A percentile compares a stretch with the other conserved stretches of the same genome.
Conservation (phyloP, 2,113 vertebrate genomes). For the Mastomys coucha region DNA sequence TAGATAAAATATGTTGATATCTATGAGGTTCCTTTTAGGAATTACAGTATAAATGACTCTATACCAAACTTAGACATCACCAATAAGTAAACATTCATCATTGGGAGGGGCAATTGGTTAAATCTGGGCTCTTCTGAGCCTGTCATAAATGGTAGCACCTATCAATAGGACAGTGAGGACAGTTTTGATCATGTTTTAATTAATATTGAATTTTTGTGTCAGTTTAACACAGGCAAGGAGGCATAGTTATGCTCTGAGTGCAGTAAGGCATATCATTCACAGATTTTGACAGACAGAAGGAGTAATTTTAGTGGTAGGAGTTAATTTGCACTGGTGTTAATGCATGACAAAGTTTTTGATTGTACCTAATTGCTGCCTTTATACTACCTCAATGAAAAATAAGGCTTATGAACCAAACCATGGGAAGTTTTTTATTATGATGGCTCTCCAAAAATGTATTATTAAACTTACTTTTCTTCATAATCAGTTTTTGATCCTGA, state of each 20-base stretch:
- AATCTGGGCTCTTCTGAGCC: slow-evolving; percentile 18
- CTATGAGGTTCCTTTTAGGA: neutral
- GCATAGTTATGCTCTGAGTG: slow-evolving; percentile 63
- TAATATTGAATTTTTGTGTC: slow-evolving; percentile 79
- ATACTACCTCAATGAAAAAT: slow-evolving; percentile 72
- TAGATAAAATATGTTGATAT: neutral
- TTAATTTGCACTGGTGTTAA: slow-evolving; percentile 79
- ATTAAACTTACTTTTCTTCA: slow-evolving; percentile 6
- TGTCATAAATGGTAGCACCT: slow-evolving; percentile 48
- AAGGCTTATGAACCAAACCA: slow-evolving; percentile 54
- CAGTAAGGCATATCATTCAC: slow-evolving; percentile 68
- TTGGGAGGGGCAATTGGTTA: neutral
- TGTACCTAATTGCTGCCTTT: slow-evolving; percentile 76
- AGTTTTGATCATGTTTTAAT: slow-evolving; percentile 74
- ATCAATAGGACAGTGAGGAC: slow-evolving; percentile 62
- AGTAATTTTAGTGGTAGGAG: slow-evolving; percentile 73
- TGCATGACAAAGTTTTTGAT: slow-evolving; percentile 59
- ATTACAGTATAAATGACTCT: neutral
- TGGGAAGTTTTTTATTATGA: slow-evolving; percentile 42
- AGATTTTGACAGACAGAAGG: slow-evolving; percentile 77
- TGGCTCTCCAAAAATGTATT: slow-evolving; percentile 11
- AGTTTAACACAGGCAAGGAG: slow-evolving; percentile 67
- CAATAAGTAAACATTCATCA: neutral
- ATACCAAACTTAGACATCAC: neutral
- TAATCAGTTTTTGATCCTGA: slow-evolving; percentile 21